A percentile compares a stretch with the other conserved stretches of the same genome.
Conservation (phyloP, 2,113 vertebrate species). For the Myanophis thanlyinensis region DNA sequence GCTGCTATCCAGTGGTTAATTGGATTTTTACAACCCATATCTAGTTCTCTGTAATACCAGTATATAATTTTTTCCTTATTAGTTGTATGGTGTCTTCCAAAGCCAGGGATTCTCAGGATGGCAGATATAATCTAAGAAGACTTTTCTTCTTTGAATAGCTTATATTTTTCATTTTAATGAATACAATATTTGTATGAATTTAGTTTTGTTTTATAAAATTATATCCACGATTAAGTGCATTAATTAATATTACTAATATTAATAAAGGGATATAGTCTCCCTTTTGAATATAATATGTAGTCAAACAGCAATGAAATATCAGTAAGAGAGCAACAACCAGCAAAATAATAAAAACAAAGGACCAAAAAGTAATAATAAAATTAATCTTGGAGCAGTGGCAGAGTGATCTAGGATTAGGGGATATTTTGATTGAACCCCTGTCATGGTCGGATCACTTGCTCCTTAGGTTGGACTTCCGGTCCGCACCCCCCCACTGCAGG, state of each 20-base stretch:
- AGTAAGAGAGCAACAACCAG: neutral
- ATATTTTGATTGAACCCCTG: no score
- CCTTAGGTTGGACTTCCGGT: no score
- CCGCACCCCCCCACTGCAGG: no score
- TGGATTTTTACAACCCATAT: neutral
- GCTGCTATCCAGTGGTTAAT: neutral
- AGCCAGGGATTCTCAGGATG: neutral
- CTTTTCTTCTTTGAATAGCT: neutral
- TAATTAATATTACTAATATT: no score
- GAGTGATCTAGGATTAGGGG: no score
- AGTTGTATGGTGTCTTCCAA: neutral
- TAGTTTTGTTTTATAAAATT: neutral
- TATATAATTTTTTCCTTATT: neutral
- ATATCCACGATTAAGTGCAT: neutral
- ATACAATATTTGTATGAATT: neutral
- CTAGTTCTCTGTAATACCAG: neutral
- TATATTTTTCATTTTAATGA: neutral
- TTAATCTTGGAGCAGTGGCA: no score
- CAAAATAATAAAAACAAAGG: neutral
- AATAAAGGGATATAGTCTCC: neutral
- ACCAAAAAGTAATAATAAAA: neutral
- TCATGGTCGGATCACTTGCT: no score
- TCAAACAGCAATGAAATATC: neutral
- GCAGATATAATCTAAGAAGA: neutral
- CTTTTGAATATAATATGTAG: neutral